Percentiles rank a stretch among this genome's conserved stretches.
These are phyloP conservation scores for Chelidonichthys spinosus DNA, from an alignment of 2,797 vertebrate genomes.

Conservation along the genomic window DNA sequence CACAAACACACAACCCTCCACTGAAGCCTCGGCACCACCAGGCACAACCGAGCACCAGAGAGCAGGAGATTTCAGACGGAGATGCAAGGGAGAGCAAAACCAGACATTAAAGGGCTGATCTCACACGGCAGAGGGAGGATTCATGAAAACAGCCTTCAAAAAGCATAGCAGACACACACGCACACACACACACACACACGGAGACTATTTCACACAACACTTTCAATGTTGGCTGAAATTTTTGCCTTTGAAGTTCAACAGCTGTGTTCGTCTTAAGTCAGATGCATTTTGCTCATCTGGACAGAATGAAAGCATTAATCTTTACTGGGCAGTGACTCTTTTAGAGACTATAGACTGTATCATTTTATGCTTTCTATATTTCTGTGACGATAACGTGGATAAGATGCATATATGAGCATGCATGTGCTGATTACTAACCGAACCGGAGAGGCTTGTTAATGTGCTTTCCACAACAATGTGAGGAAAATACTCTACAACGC, in stretches of 20 bases:
- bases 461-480: slow-evolving; percentile 74
- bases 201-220: slow-evolving; percentile 38
- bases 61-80: slow-evolving; percentile 45
- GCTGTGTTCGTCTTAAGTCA: slow-evolving; percentile 65
- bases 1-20: slow-evolving; percentile 29
- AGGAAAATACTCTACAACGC: slow-evolving; percentile 73
- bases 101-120: slow-evolving; percentile 70
- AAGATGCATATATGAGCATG: not conserved
- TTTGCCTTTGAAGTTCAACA: slow-evolving; percentile 72
- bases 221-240: slow-evolving; percentile 47
- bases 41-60: slow-evolving; percentile 59
- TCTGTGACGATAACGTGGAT: not conserved
- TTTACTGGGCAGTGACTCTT: slow-evolving; percentile 1
- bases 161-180: not conserved
- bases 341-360: not conserved
- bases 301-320: slow-evolving; percentile 37
- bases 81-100: slow-evolving; percentile 46
- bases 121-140: slow-evolving; percentile 49
- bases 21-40: slow-evolving; percentile 48
- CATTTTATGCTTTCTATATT: not conserved
- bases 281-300: slow-evolving; percentile 47
- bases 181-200: slow-evolving; percentile 10
- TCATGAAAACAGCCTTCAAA: slow-evolving; percentile 56
- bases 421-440: not conserved
- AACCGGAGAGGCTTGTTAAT: slow-evolving; percentile 16